These are phyloP conservation scores for Drosophila mayaguana DNA, from an alignment of 2,888 invertebrate genomes.

Conservation along the genomic window DNA sequence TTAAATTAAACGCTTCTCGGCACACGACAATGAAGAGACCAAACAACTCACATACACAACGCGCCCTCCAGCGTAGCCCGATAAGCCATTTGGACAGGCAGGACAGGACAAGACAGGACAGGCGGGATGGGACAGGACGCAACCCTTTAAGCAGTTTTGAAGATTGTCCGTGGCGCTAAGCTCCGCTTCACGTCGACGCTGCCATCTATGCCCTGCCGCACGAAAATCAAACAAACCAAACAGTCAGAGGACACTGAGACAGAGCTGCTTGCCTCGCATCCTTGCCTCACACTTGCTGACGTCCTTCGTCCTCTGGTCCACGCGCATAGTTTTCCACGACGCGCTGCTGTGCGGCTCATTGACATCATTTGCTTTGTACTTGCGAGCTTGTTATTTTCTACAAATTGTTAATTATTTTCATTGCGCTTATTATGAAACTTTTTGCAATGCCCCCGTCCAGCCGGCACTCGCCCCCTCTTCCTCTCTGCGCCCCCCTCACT, in stretches of 20 bases:
- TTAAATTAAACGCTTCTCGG: constrained; percentile 62
- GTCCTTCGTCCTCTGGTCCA: constrained; percentile 10
- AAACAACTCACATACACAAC: constrained; percentile 14
- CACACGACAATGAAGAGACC: constrained; percentile 33
- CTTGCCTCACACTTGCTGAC: constrained; percentile 23
- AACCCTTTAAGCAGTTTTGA: constrained; percentile 58
- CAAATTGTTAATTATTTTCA: constrained; percentile 81
- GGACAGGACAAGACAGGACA: background rate
- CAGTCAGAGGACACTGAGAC: constrained; percentile 43
- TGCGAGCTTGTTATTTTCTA: constrained; percentile 63
- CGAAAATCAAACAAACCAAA: constrained; percentile 47
- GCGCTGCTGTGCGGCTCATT: constrained; percentile 48
- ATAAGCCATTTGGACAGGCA: constrained; percentile 42
- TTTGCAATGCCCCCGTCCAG: constrained; percentile 6
- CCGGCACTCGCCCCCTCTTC: background rate
- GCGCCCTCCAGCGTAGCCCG: background rate
- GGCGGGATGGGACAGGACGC: constrained; percentile 7
- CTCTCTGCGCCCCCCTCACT: background rate
- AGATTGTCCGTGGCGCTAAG: constrained; percentile 25
- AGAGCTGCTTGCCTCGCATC: constrained; percentile 11
- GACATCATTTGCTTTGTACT: constrained; percentile 65
- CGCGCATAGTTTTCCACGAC: constrained; percentile 39
- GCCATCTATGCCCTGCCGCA: constrained; percentile 1
- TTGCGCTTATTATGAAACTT: constrained; percentile 76
- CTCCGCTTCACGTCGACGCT: background rate